Evolutionary conservation across 2,113 vertebrate species (phyloP).

Genomic region (Silurus asotus): DNA sequence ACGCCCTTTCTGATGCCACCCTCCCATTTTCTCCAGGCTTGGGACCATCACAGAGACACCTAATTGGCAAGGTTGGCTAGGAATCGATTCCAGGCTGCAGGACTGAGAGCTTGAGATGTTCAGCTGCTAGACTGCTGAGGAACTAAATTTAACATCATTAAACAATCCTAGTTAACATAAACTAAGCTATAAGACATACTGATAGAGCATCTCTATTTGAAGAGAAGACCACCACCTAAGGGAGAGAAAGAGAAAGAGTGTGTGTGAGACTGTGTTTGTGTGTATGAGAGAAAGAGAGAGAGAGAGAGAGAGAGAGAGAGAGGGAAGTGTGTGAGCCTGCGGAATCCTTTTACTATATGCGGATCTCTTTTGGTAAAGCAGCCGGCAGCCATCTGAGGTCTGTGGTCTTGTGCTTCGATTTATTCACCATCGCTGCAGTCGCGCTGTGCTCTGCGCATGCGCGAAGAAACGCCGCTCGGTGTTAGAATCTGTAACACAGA

Average conservation of each 20-base stretch:
- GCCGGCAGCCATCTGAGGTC: conserved; percentile 58
- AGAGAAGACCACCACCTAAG: not conserved
- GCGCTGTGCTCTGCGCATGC: conserved; percentile 54
- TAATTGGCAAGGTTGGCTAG: too few species aligned
- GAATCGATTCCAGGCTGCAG: too few species aligned
- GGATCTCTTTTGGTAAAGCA: conserved; percentile 43
- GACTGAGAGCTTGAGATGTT: too few species aligned
- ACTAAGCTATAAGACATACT: too few species aligned
- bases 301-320: not conserved
- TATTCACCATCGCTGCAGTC: conserved; percentile 62
- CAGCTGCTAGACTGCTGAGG: too few species aligned
- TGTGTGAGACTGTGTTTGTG: conserved; percentile 24
- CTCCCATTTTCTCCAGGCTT: too few species aligned
- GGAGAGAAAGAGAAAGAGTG: not conserved
- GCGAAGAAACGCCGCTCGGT: conserved; percentile 60
- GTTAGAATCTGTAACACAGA: conserved; percentile 51
- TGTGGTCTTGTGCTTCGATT: conserved; percentile 48
- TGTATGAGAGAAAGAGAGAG: not conserved
- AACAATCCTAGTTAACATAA: too few species aligned
- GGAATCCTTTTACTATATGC: conserved; percentile 35
- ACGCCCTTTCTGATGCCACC: too few species aligned
- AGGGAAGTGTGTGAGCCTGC: conserved; percentile 15
- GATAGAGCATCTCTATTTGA: not conserved
- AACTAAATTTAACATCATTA: too few species aligned
- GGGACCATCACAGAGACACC: too few species aligned